Conservation (phyloP, 2,113 vertebrate genomes). For the Aptenodytes patagonicus region DNA sequence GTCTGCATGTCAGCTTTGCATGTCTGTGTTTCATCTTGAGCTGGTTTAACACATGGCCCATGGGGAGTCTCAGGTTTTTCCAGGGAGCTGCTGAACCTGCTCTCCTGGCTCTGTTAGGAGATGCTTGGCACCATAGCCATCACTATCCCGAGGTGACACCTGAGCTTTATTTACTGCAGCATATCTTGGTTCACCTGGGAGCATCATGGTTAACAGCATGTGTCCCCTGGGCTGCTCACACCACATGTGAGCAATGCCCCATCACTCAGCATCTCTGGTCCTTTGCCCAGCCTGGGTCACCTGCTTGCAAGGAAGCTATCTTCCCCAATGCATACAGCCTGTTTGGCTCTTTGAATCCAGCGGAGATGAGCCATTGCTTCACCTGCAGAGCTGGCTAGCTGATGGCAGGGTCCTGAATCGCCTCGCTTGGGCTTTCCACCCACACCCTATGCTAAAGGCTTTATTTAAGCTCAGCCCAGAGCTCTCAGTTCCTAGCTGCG, state of each 20-base stretch:
- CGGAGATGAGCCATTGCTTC: neutral
- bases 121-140: neutral
- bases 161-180: neutral
- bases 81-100: neutral
- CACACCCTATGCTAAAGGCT: neutral
- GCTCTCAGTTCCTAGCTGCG: fast-evolving
- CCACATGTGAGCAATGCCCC: neutral
- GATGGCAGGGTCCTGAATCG: neutral
- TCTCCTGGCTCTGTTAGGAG: neutral
- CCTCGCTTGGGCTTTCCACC: neutral
- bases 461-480: neutral
- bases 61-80: neutral
- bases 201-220: fast-evolving
- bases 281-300: neutral
- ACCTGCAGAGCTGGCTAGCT: neutral
- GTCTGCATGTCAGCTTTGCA: fast-evolving
- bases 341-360: neutral
- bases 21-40: fast-evolving
- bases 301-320: neutral
- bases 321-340: fast-evolving
- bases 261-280: neutral
- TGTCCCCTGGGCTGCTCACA: neutral
- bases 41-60: neutral
- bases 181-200: fast-evolving
- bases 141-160: fast-evolving